These are phyloP conservation scores for Cyclophora punctaria DNA, from an alignment of 2,888 invertebrate genomes.

Conservation along the genomic window DNA sequence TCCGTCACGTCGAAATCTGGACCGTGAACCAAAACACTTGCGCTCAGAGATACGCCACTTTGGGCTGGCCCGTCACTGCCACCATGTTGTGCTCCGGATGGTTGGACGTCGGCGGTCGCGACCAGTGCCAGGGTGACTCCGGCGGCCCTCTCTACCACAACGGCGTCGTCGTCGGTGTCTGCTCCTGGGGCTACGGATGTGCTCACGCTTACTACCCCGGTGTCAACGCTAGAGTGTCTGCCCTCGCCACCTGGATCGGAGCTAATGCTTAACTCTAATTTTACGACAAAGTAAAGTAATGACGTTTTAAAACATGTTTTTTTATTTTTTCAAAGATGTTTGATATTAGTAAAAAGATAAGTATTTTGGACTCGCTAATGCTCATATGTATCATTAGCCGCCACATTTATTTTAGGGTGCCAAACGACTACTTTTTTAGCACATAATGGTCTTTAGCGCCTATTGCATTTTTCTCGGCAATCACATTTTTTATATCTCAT, in stretches of 20 bases:
- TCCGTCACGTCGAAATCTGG: conserved; percentile 35
- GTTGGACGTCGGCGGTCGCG: conserved; percentile 29
- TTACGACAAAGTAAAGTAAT: too few species aligned
- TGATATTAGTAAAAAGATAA: too few species aligned
- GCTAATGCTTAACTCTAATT: conserved; percentile 23
- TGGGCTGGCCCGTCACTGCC: conserved; percentile 21
- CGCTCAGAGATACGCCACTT: conserved; percentile 19
- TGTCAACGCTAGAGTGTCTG: conserved; percentile 26
- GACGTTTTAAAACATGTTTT: too few species aligned
- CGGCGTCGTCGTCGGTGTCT: conserved; percentile 27
- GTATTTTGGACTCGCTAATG: too few species aligned
- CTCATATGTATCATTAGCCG: too few species aligned
- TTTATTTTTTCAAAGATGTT: too few species aligned
- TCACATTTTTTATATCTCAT: too few species aligned
- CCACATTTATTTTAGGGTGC: too few species aligned
- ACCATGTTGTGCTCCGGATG: conserved; percentile 37
- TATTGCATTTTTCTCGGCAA: too few species aligned
- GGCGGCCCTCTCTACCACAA: conserved; percentile 34
- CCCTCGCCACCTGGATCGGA: conserved; percentile 29
- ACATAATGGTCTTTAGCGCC: too few species aligned
- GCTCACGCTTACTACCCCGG: conserved; percentile 25
- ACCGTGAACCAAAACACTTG: conserved; percentile 29
- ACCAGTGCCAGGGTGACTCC: conserved; percentile 34
- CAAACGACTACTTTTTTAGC: too few species aligned
- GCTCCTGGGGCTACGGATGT: conserved; percentile 27